Evolutionary conservation across 2,888 invertebrate species (phyloP).

Genomic region (Urechis unicinctus): DNA sequence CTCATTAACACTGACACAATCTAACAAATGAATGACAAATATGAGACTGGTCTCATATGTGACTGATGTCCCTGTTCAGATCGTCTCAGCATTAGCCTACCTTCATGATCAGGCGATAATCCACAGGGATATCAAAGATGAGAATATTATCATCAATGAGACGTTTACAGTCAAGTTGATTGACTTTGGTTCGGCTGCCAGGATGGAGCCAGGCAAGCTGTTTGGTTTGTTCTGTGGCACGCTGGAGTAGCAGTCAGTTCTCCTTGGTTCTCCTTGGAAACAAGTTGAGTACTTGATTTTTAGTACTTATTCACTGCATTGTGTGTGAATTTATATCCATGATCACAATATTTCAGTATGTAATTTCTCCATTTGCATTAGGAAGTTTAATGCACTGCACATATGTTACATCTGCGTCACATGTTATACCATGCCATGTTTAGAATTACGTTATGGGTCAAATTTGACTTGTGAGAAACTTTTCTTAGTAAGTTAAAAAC

Average conservation of each 20-base stretch:
- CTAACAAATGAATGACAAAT: no score
- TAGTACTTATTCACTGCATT: not conserved
- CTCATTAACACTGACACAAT: no score
- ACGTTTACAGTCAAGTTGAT: constrained; percentile 68
- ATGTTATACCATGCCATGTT: no score
- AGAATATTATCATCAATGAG: constrained; percentile 69
- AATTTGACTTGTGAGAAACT: no score
- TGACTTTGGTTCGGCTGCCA: constrained; percentile 71
- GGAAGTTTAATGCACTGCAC: no score
- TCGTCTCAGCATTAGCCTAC: constrained; percentile 65
- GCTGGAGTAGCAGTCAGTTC: constrained; percentile 48
- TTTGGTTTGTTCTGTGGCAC: constrained; percentile 73
- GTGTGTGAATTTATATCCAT: not conserved
- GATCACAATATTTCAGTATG: no score
- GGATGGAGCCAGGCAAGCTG: constrained; percentile 57
- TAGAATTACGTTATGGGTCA: no score
- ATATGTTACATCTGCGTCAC: no score
- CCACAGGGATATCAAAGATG: constrained; percentile 71
- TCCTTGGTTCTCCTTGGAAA: no score
- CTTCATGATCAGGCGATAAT: constrained; percentile 62
- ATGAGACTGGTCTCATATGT: not conserved
- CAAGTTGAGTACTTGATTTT: no score
- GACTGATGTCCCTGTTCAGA: constrained; percentile 49
- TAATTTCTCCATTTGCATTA: no score
- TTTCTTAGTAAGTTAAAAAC: no score